Percentiles rank a stretch among this genome's conserved stretches.
Evolutionary conservation across 2,888 invertebrate genomes (phyloP).

Genomic region (Taphrorychus bicolor): DNA sequence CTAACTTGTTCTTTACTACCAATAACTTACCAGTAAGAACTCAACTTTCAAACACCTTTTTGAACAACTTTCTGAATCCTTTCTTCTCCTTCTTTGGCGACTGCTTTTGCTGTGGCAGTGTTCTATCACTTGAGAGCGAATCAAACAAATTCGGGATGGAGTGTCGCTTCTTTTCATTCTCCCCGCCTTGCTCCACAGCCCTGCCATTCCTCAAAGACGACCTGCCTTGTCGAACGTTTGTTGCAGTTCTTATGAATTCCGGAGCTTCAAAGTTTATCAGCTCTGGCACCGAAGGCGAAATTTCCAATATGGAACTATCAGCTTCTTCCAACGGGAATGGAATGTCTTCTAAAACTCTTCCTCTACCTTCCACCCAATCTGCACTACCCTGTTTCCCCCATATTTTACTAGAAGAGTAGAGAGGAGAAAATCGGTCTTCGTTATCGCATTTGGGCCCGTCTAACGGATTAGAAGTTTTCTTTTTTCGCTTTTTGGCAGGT

Average conservation of each 20-base stretch:
- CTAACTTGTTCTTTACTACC: no score
- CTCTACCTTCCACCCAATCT: constrained; percentile 48
- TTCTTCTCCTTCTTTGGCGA: constrained; percentile 66
- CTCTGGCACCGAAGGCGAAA: constrained; percentile 45
- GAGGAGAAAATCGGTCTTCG: constrained; percentile 34
- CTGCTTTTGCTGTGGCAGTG: constrained; percentile 40
- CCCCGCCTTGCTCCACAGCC: constrained; percentile 14
- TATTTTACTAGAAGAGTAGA: constrained; percentile 42
- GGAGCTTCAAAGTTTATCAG: constrained; percentile 48
- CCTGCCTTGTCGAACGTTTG: constrained; percentile 53
- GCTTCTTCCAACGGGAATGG: constrained; percentile 57
- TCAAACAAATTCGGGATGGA: constrained; percentile 21
- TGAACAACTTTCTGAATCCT: constrained; percentile 78
- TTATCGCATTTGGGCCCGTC: constrained; percentile 19
- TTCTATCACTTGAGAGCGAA: constrained; percentile 27
- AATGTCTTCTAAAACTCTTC: constrained; percentile 50
- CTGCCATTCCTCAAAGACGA: constrained; percentile 46
- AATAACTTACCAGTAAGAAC: no score
- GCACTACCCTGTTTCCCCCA: constrained; percentile 38
- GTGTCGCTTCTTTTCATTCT: constrained; percentile 12
- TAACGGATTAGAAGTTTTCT: constrained; percentile 22
- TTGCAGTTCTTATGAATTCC: constrained; percentile 60
- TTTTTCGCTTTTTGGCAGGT: constrained; percentile 32
- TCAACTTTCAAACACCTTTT: constrained; percentile 84
- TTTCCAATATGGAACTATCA: constrained; percentile 55